Base-by-base conservation (phyloP, 2,113 vertebrate genomes). In the Zeus faber region DNA sequence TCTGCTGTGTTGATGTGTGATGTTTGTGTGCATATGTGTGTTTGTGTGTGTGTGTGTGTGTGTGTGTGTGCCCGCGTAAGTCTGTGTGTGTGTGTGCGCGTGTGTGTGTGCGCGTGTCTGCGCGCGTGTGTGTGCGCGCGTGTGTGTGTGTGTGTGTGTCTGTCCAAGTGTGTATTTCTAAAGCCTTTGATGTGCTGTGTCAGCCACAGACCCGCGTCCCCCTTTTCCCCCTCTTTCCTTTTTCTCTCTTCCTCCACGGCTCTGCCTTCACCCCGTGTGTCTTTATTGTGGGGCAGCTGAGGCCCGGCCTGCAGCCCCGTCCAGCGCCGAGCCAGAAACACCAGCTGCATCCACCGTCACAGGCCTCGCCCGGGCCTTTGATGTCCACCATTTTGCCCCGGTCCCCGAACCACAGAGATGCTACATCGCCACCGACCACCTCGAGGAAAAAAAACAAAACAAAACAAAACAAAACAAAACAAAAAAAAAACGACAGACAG, bases 261-360 rank as follows among this genome's bases (percentile, higher is more conserved):
- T n/a, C n/a, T 88, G 89, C 79, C 87, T 76, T 74, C 88, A 88
- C 88, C 89, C 91, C 89, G 92, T 91, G 93, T 85, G 92, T 92
- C 91, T 94, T 94, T 93, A 95, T 93, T 92, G 89, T 74, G 71
- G 65, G 90, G 87, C 93, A 92, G 93, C 95, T 92, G 93, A 94
- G 92, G 89, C 79, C 92, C 91, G 90, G 33, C n/a, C 33, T n/a
- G 33, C n/a, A n/a, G n/a, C n/a, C 10, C 9, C 10, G 8, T 20
- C 16, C 76, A 66, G n/a, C n/a, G n/a, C 91, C 84, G 84, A 91
- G 90, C 90, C 87, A 83, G 90, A 92, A 92, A 87, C 89, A 92
- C 92, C 94, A 97, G 94, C 94, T 94, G 92, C 91, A 91, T 91
- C 91, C 92, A 89, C 92, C 81, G 92, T 94, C 94, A 91, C 88